Evolutionary conservation across 2,797 vertebrate species (phyloP), one percentile per base, ranked within the genome.

Genomic region (Pangasius krempfi): DNA sequence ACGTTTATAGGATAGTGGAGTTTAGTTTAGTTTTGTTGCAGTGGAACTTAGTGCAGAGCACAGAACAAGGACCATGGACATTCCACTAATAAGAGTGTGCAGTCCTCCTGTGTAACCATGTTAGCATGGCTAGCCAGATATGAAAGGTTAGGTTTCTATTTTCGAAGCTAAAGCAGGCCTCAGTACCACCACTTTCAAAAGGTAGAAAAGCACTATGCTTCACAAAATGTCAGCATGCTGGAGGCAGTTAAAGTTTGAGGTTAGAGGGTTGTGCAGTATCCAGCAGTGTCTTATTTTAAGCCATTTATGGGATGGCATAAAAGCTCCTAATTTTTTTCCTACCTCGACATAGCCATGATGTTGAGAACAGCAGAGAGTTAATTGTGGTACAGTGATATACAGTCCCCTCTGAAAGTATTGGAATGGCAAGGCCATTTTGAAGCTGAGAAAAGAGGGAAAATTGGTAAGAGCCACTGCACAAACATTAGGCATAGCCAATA

Each of bases 141-240:
- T 52, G 47, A 78, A 52, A 30, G 25, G n/a, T 66, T 50, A 84
- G 27, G 14, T 30, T 66, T 50, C 58, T 12, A 5, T 52, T 84
- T 10, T 62, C 10, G 62, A 62, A 62, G 6, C 2, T 12, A 62
- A 62, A 82, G 76, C 0, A 80, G 52, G 52, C 4, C 52, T 56
- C 30, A 56, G 78, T 8, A 79, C 76, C 16, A 54, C 25, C 3
- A 79, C 12, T 50, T 52, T 56, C 10, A 40, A 82, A 68, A 20
- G 47, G 25, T 62, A 83, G 5, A 64, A n/a, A 64, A 16, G 25
- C 13, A 47, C 25, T 64, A 5, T 44, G 25, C 25, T 10, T 83
- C 40, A 83, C 58, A 64, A 83, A 83, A 64, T 83, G 25, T 47
- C 60, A 83, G 33, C 22, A 83, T n/a, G 40, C 14, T 27, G 18